Base-by-base conservation (phyloP, 2,113 vertebrate species). In the Orthonyx spaldingii region DNA sequence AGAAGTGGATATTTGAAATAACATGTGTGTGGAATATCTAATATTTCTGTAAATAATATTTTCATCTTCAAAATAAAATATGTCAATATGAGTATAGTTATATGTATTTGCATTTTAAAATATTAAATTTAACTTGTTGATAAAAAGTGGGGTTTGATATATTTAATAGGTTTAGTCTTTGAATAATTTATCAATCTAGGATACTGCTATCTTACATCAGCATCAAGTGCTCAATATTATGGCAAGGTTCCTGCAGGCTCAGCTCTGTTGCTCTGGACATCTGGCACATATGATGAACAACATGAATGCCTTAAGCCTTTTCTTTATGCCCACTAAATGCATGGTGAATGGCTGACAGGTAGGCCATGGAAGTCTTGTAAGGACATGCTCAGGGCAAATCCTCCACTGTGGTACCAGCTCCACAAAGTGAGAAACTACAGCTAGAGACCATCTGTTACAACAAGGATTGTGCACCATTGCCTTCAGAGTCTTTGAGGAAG, bases 271-370 rank as follows among this genome's bases (percentile, higher is more conserved):
- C 65, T 76, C 13, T 71, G 90, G 90, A 95, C 96, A 97, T 83
- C 85, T 95, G 96, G 90, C 46, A 92, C 55, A 88, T 53, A 61
- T 16, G 63, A 93, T 41, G 75, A 96, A 53, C 75, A 90, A 57
- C 66, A 33, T 4, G 63, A 96, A 19, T n/a, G 90, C 87, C 90
- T 68, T 64, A 72, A 96, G 78, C 46, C 66, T 64, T 84, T 93
- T 72, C 70, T 87, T 85, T 30, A n/a, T 57, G 59, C 55, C 70
- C 63, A 72, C 77, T 96, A 65, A 92, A 72, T 30, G 7, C 50
- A 49, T 21, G 33, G 90, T 80, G 75, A 46, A 87, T 53, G 57
- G 52, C 53, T 95, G 87, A 87, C 92, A 96, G 90, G 94, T 95
- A 97, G 53, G 59, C 50, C 75, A 59, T 3, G 37, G 63, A 90